A percentile compares a stretch with the other conserved stretches of the same genome.
These are phyloP conservation scores for Chydorus sphaericus DNA, from an alignment of 2,888 invertebrate genomes.

Conservation along the genomic window DNA sequence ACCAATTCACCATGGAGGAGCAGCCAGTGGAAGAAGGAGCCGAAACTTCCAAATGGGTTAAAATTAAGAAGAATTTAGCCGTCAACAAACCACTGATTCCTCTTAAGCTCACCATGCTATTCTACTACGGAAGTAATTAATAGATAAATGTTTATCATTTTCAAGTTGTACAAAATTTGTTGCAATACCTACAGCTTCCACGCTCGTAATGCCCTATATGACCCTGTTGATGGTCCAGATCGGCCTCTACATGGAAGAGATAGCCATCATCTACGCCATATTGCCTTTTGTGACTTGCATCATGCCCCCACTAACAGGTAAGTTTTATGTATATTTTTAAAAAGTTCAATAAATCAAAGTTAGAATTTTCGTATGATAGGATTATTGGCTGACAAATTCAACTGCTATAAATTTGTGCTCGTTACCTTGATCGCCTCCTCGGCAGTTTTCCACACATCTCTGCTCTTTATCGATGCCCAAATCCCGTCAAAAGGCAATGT, in stretches of 20 bases:
- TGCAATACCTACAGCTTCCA: slow-evolving; percentile 46
- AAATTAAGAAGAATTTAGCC: slow-evolving; percentile 15
- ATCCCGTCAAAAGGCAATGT: slow-evolving; percentile 3
- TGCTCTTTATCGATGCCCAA: slow-evolving; percentile 43
- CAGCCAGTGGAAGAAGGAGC: no score
- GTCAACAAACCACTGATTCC: slow-evolving; percentile 62
- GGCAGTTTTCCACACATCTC: slow-evolving; percentile 61
- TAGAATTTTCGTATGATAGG: slow-evolving; percentile 9
- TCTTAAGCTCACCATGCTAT: slow-evolving; percentile 65
- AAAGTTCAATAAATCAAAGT: not conserved
- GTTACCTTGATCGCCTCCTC: slow-evolving; percentile 60
- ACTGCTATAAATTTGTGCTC: slow-evolving; percentile 53
- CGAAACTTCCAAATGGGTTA: slow-evolving; percentile 7
- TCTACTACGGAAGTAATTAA: slow-evolving; percentile 59
- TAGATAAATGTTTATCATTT: not conserved
- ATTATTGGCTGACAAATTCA: slow-evolving; percentile 16
- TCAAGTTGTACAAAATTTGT: not conserved
- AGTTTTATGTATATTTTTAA: slow-evolving; percentile 22
- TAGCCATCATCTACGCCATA: slow-evolving; percentile 70
- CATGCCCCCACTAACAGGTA: slow-evolving; percentile 67
- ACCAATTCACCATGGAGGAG: no score
- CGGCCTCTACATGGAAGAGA: slow-evolving; percentile 70
- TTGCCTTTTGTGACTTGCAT: slow-evolving; percentile 74
- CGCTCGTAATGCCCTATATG: slow-evolving; percentile 67
- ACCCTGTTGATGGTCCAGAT: slow-evolving; percentile 83